A percentile compares a stretch with the other conserved stretches of the same genome.
Evolutionary conservation across 2,888 invertebrate species (phyloP).

Genomic region (Pristionchus arcanus): DNA sequence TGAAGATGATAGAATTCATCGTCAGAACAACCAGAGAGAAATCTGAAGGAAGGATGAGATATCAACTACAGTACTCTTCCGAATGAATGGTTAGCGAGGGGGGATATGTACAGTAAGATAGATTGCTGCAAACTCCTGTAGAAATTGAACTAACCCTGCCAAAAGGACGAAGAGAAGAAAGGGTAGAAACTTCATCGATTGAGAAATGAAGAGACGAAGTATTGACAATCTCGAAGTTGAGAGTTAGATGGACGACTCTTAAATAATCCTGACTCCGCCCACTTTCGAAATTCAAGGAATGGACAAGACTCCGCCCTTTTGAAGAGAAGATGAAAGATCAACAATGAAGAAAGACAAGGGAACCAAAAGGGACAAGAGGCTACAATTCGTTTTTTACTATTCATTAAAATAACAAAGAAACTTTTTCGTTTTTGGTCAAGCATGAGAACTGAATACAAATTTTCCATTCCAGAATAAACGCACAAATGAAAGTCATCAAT

Average conservation of each 20-base stretch:
- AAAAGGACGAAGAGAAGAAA: not conserved
- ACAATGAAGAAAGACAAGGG: not conserved
- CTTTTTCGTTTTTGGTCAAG: not conserved
- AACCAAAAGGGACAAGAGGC: not conserved
- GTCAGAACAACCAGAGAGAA: not conserved
- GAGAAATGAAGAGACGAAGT: not conserved
- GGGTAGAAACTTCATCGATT: not conserved
- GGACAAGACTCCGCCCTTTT: not conserved
- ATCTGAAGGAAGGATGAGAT: not conserved
- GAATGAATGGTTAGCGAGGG: not conserved
- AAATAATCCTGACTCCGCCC: not conserved
- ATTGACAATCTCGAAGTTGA: not conserved
- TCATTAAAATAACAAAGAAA: not conserved
- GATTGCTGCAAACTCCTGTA: not conserved
- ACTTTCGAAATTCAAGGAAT: not conserved
- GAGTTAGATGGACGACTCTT: not conserved
- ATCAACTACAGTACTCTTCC: not conserved
- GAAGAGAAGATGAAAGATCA: not conserved
- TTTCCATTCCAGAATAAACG: not conserved
- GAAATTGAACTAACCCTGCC: not conserved
- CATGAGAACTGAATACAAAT: not conserved
- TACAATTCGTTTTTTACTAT: not conserved
- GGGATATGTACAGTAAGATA: not conserved
- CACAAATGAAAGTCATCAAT: not conserved
- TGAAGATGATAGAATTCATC: not conserved